Percentiles rank a stretch among this genome's conserved stretches.
Conservation (phyloP, 2,888 invertebrate genomes). For the Lissonota sp. region DNA sequence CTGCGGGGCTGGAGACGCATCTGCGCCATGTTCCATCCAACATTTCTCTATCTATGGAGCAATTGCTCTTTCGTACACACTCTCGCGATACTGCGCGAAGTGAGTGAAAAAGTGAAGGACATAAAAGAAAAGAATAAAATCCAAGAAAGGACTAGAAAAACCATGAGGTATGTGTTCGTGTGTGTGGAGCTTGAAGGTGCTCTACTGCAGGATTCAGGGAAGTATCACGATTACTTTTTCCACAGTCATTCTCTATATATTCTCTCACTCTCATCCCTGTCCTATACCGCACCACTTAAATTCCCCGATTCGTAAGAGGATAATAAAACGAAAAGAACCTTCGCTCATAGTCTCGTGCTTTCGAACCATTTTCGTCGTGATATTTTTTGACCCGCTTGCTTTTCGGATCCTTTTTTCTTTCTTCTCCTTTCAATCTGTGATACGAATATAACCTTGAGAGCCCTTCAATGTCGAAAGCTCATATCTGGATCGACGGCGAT, state of each 20-base stretch:
- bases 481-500: no score
- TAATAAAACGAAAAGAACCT: slow-evolving; percentile 49
- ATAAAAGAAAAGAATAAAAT: slow-evolving; percentile 31
- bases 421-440: background rate
- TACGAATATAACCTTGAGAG: no score
- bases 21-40: slow-evolving; percentile 4
- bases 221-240: slow-evolving; percentile 36
- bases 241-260: background rate
- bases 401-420: background rate
- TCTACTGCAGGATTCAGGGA: slow-evolving; percentile 3
- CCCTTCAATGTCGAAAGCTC: no score
- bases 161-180: background rate
- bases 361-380: slow-evolving; percentile 21
- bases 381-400: background rate
- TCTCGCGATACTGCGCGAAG: slow-evolving; percentile 29
- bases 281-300: slow-evolving; percentile 29
- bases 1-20: background rate
- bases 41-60: slow-evolving; percentile 1
- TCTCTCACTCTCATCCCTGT: slow-evolving; percentile 16
- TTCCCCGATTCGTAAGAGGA: slow-evolving; percentile 34
- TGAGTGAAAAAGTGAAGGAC: slow-evolving; percentile 56
- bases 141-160: slow-evolving; percentile 18
- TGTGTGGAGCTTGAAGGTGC: background rate
- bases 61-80: slow-evolving; percentile 21
- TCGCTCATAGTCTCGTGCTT: slow-evolving; percentile 24